A percentile compares a stretch with the other conserved stretches of the same genome.
These are phyloP conservation scores for Petrolisthes cinctipes DNA, from an alignment of 2,888 invertebrate genomes.

Conservation along the genomic window DNA sequence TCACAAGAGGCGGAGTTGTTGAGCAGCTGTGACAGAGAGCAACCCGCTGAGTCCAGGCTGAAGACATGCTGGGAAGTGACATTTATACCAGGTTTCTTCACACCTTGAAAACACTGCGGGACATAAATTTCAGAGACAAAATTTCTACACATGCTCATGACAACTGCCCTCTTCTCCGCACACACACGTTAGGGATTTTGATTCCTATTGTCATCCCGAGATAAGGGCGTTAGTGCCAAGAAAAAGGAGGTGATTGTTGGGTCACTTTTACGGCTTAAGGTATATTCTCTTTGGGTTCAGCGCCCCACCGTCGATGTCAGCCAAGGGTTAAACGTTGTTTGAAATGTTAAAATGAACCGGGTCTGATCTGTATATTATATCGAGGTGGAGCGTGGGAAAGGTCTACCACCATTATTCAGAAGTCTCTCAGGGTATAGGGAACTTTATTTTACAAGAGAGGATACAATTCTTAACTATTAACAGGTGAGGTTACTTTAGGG, in stretches of 20 bases:
- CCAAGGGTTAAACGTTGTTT: conserved; percentile 64
- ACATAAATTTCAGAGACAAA: conserved; percentile 64
- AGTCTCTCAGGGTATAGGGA: no score
- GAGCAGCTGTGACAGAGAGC: conserved; percentile 3
- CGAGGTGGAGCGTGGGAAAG: conserved; percentile 56
- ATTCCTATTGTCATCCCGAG: conserved; percentile 18
- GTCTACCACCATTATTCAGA: background rate
- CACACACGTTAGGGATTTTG: conserved; percentile 23
- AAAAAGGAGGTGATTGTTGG: conserved; percentile 4
- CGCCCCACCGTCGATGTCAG: conserved; percentile 62
- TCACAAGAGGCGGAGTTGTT: background rate
- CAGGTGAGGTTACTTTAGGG: no score
- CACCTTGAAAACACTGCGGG: conserved; percentile 64
- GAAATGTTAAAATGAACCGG: conserved; percentile 64
- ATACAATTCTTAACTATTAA: no score
- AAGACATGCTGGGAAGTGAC: conserved; percentile 62
- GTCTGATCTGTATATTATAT: conserved; percentile 62
- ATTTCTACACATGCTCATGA: conserved; percentile 51
- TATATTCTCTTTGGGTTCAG: conserved; percentile 55
- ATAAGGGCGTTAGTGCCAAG: conserved; percentile 34
- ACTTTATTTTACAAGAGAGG: no score
- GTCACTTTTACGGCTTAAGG: conserved; percentile 38
- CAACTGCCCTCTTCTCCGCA: conserved; percentile 26
- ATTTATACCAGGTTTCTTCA: conserved; percentile 64
- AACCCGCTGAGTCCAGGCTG: conserved; percentile 48